These are phyloP conservation scores for Columba guinea DNA, from an alignment of 2,797 vertebrate genomes.

Conservation along the genomic window DNA sequence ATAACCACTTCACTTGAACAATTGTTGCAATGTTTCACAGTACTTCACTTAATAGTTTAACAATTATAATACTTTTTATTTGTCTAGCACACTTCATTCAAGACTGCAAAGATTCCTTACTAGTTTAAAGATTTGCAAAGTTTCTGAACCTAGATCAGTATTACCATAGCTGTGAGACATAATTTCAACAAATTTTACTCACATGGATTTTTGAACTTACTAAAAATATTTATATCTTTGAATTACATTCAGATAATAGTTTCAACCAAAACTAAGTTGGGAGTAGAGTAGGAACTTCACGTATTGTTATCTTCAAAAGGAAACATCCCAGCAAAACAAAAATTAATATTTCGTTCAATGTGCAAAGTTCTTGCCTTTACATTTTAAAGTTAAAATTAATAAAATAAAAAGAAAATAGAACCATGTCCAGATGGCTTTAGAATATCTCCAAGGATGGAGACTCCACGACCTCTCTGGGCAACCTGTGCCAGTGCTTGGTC, in stretches of 20 bases:
- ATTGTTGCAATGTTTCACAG: background rate
- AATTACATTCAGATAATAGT: background rate
- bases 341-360: background rate
- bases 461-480: background rate
- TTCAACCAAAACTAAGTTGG: background rate
- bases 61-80: background rate
- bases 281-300: background rate
- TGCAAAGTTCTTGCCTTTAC: background rate
- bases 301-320: background rate
- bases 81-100: background rate
- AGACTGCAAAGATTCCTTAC: background rate
- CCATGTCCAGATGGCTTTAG: background rate
- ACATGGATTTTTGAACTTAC: background rate
- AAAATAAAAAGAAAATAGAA: background rate
- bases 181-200: background rate
- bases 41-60: background rate
- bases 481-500: background rate
- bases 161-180: background rate
- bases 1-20: background rate
- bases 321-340: background rate
- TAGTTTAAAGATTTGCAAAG: background rate
- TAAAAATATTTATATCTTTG: background rate
- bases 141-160: background rate
- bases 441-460: background rate
- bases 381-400: background rate